These are phyloP conservation scores for Chalcosyrphus nemorum DNA, from an alignment of 2,888 invertebrate species.

Conservation along the genomic window DNA sequence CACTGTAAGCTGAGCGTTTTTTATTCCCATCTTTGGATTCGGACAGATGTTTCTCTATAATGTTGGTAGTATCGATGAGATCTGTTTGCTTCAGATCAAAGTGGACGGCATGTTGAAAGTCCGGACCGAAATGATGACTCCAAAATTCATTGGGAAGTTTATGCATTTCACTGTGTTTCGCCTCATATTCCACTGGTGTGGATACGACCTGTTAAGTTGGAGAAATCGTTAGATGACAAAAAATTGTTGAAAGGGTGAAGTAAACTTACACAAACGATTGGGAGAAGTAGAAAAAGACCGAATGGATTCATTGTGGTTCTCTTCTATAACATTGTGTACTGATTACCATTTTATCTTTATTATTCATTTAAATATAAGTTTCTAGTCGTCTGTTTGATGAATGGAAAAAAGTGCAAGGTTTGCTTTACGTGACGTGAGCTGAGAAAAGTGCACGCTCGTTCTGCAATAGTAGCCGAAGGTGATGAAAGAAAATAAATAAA, in stretches of 20 bases:
- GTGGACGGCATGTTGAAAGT: slow-evolving; percentile 79
- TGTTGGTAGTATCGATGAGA: slow-evolving; percentile 14
- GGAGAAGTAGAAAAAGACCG: slow-evolving; percentile 33
- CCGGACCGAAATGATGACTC: slow-evolving; percentile 79
- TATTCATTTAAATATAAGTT: slow-evolving; percentile 58
- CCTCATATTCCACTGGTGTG: slow-evolving; percentile 17
- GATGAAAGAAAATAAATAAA: slow-evolving; percentile 1
- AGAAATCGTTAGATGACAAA: not conserved
- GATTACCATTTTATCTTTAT: slow-evolving; percentile 18
- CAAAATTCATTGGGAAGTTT: slow-evolving; percentile 76
- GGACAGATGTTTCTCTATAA: slow-evolving; percentile 4
- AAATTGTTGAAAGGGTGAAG: not conserved
- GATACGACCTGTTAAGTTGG: slow-evolving; percentile 44
- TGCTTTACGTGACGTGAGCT: slow-evolving; percentile 53
- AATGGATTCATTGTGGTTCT: slow-evolving; percentile 42
- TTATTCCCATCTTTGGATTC: slow-evolving; percentile 2
- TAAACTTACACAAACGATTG: slow-evolving; percentile 48
- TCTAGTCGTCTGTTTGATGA: not conserved
- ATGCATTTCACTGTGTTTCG: not conserved
- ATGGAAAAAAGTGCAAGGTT: slow-evolving; percentile 20
- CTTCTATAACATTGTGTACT: slow-evolving; percentile 58
- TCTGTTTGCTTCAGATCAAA: slow-evolving; percentile 75
- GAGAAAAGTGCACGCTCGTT: slow-evolving; percentile 29
- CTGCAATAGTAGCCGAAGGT: slow-evolving; percentile 34
- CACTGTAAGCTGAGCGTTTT: slow-evolving; percentile 37